A percentile compares a stretch with the other conserved stretches of the same genome.
These are phyloP conservation scores for Mesocricetus auratus DNA, from an alignment of 2,113 vertebrate species.

Conservation along the genomic window DNA sequence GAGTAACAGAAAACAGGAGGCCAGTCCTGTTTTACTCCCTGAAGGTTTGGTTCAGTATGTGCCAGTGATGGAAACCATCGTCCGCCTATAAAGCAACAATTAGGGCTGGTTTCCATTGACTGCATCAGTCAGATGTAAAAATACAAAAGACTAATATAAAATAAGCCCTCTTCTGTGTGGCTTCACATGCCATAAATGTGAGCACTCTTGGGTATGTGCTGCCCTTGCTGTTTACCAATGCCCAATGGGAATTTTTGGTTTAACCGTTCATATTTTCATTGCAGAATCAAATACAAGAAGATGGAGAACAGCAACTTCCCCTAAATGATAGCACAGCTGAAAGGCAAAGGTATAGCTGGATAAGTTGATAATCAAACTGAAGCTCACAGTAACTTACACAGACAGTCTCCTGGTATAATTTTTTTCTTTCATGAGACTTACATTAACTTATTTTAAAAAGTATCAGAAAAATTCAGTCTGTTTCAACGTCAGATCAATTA, in stretches of 20 bases:
- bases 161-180: constrained; percentile 75
- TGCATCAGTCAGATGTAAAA: constrained; percentile 83
- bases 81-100: constrained; percentile 87
- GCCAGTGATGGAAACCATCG: constrained; percentile 89
- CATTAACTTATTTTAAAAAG: background rate
- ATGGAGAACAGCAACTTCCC: background rate
- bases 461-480: background rate
- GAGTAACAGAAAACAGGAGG: constrained; percentile 88
- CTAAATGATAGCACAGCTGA: background rate
- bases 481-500: background rate
- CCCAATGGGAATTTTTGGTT: constrained; percentile 69
- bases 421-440: background rate
- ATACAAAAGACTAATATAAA: constrained; percentile 83
- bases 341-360: background rate
- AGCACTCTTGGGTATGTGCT: constrained; percentile 76
- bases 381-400: background rate
- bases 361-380: background rate
- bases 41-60: constrained; percentile 87
- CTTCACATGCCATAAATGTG: constrained; percentile 75
- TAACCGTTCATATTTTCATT: constrained; percentile 86
- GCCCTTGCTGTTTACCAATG: constrained; percentile 75
- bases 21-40: constrained; percentile 81
- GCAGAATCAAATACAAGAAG: constrained; percentile 69
- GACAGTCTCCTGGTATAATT: background rate
- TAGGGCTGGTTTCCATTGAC: constrained; percentile 86